Evolutionary conservation across 2,113 vertebrate species (phyloP).

Genomic region (Oreotrochilus melanogaster): DNA sequence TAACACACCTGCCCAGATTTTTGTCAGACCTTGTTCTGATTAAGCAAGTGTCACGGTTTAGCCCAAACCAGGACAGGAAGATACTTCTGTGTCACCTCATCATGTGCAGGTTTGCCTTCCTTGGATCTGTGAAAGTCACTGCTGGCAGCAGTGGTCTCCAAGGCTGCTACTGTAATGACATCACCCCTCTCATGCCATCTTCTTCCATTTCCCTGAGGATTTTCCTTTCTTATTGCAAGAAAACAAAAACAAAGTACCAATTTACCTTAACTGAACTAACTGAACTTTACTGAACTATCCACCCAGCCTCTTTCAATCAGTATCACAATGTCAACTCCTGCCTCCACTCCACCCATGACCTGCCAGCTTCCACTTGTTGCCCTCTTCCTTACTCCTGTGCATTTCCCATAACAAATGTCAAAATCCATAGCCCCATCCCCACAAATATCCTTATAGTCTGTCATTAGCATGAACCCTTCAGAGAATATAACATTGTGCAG

Average conservation of each 20-base stretch:
- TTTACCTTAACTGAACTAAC: background rate
- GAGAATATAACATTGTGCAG: background rate
- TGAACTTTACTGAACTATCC: background rate
- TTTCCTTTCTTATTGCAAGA: background rate
- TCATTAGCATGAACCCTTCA: background rate
- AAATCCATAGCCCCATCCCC: background rate
- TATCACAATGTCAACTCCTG: background rate
- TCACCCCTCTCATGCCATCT: background rate
- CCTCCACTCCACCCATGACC: background rate
- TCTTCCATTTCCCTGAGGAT: background rate
- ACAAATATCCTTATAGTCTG: background rate
- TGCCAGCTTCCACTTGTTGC: background rate
- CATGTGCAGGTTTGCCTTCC: background rate
- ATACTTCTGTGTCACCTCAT: accelerated
- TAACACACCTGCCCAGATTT: background rate
- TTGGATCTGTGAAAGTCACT: background rate
- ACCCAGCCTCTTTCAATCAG: background rate
- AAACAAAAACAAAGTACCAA: background rate
- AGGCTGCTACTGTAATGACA: background rate
- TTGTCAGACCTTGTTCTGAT: background rate
- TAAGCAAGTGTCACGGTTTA: background rate
- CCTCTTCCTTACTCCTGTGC: background rate
- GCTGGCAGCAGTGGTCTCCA: background rate
- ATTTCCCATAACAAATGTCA: background rate
- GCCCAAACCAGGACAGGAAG: background rate